Base-by-base conservation (phyloP, 2,113 vertebrate genomes). In the Azemiops feae region DNA sequence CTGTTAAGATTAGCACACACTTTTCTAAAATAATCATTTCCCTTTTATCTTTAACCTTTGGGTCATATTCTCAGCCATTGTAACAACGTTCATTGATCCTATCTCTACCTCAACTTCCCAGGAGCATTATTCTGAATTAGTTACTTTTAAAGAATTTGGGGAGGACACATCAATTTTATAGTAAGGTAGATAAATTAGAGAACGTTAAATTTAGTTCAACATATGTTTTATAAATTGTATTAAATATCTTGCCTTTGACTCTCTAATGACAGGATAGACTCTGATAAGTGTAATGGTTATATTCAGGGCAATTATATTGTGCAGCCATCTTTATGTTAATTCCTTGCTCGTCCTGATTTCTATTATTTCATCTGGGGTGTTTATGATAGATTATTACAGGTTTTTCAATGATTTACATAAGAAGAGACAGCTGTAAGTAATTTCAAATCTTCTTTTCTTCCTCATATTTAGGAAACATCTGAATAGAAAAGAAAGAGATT, bases 381-480 rank as follows among this genome's bases (percentile, higher is more conserved):
- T 96, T 96, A 92, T 94, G 88, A 95, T 90, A 91, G 60, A 58
- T 3, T 96, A 94, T 94, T 97, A 90, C 30, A 94, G 92, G 93
- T 53, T n/a, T 8, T 0, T 91, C 55, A 27, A 85, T 96, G 92
- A 97, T 97, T 97, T 97, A 90, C 95, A 55, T 95, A 94, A 97
- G 94, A 96, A 95, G 91, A 93, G 94, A 89, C 93, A 95, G 94
- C 95, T 96, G 25, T 96, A 97, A 97, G 94, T 96, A 92, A 93
- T 96, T 97, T 93, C 30, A 97, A 97, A 97, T 96, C 93, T 9
- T 96, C 91, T 96, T 97, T 96, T 96, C 94, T 96, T 96, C 91
- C 30, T 96, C 85, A 87, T 96, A 96, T 97, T 98, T 97, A 97
- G 95, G 96, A 96, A 97, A 96, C 91, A 95, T 96, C 97, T 97